phyloP scores from a whole-genome alignment of 2,888 invertebrate species.

The Leucoma salicis region DNA sequence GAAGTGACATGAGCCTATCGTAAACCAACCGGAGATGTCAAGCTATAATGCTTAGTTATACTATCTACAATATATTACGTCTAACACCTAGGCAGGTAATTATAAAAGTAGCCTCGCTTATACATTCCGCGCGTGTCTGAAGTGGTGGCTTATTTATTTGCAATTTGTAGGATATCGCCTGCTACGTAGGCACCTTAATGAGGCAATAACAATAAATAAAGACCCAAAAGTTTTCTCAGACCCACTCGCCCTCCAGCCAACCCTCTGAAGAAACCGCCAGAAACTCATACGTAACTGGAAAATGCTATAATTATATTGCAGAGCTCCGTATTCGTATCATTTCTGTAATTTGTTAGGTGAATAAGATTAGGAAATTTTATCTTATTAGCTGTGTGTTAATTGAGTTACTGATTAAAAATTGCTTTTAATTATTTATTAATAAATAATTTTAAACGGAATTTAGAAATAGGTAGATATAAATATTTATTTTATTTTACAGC shows the following conservation, averaged over 20 bases:
- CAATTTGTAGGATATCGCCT: constrained; percentile 80
- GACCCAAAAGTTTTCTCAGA: constrained; percentile 79
- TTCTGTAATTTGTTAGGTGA: constrained; percentile 45
- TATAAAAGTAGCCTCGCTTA: constrained; percentile 52
- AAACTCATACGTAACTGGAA: constrained; percentile 66
- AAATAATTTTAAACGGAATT: no score
- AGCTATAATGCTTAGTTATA: no score
- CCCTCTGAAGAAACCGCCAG: constrained; percentile 71
- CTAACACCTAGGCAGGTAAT: constrained; percentile 31
- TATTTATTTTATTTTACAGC: no score
- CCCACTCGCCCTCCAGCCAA: constrained; percentile 64
- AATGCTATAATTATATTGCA: constrained; percentile 61
- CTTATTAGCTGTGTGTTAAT: constrained; percentile 32
- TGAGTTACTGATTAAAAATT: no score
- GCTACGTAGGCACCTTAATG: constrained; percentile 79
- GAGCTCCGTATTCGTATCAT: constrained; percentile 39
- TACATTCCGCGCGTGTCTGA: constrained; percentile 61
- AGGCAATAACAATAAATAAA: constrained; percentile 82
- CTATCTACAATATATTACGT: background rate
- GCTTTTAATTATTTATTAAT: no score
- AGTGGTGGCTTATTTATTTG: constrained; percentile 73
- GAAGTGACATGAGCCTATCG: no score
- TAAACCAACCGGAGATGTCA: no score
- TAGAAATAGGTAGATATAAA: no score
- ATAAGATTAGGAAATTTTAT: constrained; percentile 37